Evolutionary conservation across 1,140 invertebrate genomes (phyloP).

Genomic region (Diachasmimorpha longicaudata): DNA sequence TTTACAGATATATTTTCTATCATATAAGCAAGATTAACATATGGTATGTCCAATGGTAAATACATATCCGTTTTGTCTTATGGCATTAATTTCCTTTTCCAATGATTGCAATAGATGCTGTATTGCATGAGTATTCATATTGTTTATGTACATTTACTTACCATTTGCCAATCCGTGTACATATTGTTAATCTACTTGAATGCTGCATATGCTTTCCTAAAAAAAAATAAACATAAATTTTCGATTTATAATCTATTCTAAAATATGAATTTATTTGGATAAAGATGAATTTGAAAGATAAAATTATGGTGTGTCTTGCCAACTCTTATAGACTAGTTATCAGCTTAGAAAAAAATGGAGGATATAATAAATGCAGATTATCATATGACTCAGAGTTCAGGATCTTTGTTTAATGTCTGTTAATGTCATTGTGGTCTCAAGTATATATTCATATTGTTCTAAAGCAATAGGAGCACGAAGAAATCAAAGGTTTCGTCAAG

Average conservation of each 20-base stretch:
- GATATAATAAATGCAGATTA: neutral
- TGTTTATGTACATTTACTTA: too few species aligned
- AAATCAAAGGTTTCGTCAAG: slow-evolving; percentile 39
- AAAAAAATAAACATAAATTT: too few species aligned
- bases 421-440: slow-evolving; percentile 11
- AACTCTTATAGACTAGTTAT: neutral
- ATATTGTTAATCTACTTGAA: slow-evolving; percentile 30
- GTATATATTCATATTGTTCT: neutral
- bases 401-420: neutral
- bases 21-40: too few species aligned
- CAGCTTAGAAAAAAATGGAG: neutral
- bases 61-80: too few species aligned
- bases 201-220: neutral
- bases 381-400: neutral
- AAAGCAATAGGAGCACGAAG: slow-evolving; percentile 15
- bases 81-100: too few species aligned
- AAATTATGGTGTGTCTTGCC: neutral
- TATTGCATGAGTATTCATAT: too few species aligned
- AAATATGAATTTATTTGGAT: too few species aligned
- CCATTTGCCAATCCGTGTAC: slow-evolving; percentile 59
- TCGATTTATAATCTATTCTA: too few species aligned
- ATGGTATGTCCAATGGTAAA: too few species aligned
- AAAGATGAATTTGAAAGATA: neutral
- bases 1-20: too few species aligned
- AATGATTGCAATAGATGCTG: too few species aligned